Evolutionary conservation across 2,888 invertebrate species (phyloP).

Genomic region (Nomada lathburiana): DNA sequence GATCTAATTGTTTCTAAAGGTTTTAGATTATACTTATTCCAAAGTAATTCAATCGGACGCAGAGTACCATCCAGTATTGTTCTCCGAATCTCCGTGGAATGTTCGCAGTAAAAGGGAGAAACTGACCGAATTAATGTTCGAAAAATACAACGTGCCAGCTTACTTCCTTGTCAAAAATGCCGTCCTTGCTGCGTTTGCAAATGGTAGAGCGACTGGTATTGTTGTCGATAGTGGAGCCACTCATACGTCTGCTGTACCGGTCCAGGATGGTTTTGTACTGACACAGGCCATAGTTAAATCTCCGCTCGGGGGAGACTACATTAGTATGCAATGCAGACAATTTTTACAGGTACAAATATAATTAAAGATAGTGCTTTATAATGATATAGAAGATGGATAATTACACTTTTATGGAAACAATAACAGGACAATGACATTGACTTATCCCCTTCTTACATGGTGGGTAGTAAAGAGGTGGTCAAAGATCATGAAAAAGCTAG

Average conservation of each 20-base stretch:
- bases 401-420: slow-evolving; percentile 22
- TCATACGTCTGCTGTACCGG: slow-evolving; percentile 99
- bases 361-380: slow-evolving; percentile 4
- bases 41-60: slow-evolving; percentile 97
- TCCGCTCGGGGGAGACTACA: slow-evolving; percentile 97
- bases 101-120: slow-evolving; percentile 96
- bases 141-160: slow-evolving; percentile 99
- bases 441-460: slow-evolving; percentile 91
- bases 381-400: slow-evolving; percentile 15
- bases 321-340: slow-evolving; percentile 91
- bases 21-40: slow-evolving; percentile 95
- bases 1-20: slow-evolving; percentile 65
- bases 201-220: slow-evolving; percentile 94
- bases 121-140: slow-evolving; percentile 98
- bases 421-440: slow-evolving; percentile 88
- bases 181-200: slow-evolving; percentile 98
- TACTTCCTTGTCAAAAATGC: slow-evolving; percentile 99
- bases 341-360: slow-evolving; percentile 85
- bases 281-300: slow-evolving; percentile 98
- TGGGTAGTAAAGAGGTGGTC: slow-evolving; percentile 94
- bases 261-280: slow-evolving; percentile 97
- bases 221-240: slow-evolving; percentile 99
- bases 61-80: slow-evolving; percentile 97
- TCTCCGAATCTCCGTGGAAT: slow-evolving; percentile 99
- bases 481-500: slow-evolving; percentile 95